These are phyloP conservation scores for Caenorhabditis sulstoni DNA, from an alignment of 2,888 invertebrate species.

Conservation along the genomic window DNA sequence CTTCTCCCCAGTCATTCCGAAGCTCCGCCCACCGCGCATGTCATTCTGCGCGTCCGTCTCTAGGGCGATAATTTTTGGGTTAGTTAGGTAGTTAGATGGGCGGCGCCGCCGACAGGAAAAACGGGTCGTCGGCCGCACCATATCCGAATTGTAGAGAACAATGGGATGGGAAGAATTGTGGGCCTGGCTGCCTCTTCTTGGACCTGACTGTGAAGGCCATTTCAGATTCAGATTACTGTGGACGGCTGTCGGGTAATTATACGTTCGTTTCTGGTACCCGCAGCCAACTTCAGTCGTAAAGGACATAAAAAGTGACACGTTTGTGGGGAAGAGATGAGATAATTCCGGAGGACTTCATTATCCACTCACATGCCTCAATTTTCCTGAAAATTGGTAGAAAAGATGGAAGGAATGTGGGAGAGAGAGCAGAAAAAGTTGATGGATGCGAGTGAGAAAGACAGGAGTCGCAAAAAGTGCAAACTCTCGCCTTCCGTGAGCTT, in stretches of 20 bases:
- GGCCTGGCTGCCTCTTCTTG: neutral
- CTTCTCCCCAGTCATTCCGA: constrained; percentile 1
- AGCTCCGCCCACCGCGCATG: constrained; percentile 47
- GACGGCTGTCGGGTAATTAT: constrained; percentile 49
- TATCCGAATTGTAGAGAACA: constrained; percentile 52
- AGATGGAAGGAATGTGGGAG: constrained; percentile 2
- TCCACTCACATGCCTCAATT: constrained; percentile 20
- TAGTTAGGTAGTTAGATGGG: constrained; percentile 52
- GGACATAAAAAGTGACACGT: constrained; percentile 50
- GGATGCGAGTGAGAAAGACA: constrained; percentile 1
- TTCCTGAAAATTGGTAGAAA: constrained; percentile 6
- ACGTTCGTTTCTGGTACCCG: constrained; percentile 37
- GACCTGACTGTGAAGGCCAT: constrained; percentile 29
- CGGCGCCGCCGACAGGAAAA: constrained; percentile 32
- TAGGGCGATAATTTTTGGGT: constrained; percentile 48
- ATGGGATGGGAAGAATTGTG: constrained; percentile 21
- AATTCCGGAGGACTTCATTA: constrained; percentile 52
- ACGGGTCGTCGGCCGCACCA: constrained; percentile 11
- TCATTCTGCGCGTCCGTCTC: constrained; percentile 36
- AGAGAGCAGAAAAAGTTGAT: constrained; percentile 17
- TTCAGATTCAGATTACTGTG: constrained; percentile 45
- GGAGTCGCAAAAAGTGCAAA: constrained; percentile 4
- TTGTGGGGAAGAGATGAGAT: constrained; percentile 33
- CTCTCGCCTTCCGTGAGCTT: neutral
- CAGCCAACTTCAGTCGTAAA: constrained; percentile 21